Percentiles rank a stretch among this genome's conserved stretches.
These are phyloP conservation scores for Caenorhabditis sp. DNA, from an alignment of 2,888 invertebrate genomes.

Conservation along the genomic window DNA sequence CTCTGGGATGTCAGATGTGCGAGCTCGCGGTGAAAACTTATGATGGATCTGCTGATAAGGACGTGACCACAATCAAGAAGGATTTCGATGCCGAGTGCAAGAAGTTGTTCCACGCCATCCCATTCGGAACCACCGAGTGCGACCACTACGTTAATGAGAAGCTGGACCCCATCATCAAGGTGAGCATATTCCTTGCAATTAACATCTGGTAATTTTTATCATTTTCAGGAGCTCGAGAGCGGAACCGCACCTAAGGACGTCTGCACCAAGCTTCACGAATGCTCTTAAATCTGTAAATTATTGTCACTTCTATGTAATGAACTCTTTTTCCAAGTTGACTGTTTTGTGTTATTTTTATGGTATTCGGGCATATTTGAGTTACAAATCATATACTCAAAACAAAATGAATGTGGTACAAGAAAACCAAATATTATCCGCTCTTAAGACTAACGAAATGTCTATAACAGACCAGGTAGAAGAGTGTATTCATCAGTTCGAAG, in stretches of 20 bases:
- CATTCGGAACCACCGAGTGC: slow-evolving; percentile 66
- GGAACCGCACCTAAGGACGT: slow-evolving; percentile 74
- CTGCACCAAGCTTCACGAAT: slow-evolving; percentile 67
- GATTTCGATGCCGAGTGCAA: slow-evolving; percentile 69
- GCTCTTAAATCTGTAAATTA: slow-evolving; percentile 26
- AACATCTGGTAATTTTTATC: background rate
- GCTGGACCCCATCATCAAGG: slow-evolving; percentile 69
- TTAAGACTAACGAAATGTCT: too few species aligned
- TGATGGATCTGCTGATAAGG: slow-evolving; percentile 67
- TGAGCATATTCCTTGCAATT: background rate
- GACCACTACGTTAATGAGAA: slow-evolving; percentile 67
- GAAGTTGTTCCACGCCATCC: slow-evolving; percentile 67
- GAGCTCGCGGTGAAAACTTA: slow-evolving; percentile 67
- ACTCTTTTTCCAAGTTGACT: background rate
- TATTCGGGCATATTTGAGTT: too few species aligned
- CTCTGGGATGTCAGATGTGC: slow-evolving; percentile 69
- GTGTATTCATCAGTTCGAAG: too few species aligned
- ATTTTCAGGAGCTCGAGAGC: slow-evolving; percentile 66
- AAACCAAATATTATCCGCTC: too few species aligned
- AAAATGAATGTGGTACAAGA: too few species aligned
- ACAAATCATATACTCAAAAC: too few species aligned
- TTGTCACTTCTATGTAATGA: slow-evolving; percentile 17
- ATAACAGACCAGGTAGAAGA: too few species aligned
- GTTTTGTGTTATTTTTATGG: background rate
- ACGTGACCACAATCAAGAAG: slow-evolving; percentile 65